These are phyloP conservation scores for Acinonyx jubatus DNA, from an alignment of 2,113 vertebrate species.

Conservation along the genomic window DNA sequence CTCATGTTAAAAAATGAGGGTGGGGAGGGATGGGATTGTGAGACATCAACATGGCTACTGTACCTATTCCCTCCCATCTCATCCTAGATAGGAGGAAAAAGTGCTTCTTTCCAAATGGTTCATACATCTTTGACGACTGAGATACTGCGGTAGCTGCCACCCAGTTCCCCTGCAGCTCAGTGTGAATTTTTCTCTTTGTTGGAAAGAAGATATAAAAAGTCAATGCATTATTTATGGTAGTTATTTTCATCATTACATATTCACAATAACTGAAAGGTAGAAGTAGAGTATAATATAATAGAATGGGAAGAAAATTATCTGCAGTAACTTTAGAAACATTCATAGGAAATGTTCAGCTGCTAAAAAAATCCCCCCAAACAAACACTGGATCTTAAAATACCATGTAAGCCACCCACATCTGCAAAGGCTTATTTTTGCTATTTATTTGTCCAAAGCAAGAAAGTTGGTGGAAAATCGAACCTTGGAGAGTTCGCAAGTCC, in stretches of 20 bases:
- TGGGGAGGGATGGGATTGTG: background rate
- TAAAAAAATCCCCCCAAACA: constrained; percentile 28
- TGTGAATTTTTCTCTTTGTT: constrained; percentile 74
- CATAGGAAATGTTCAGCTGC: constrained; percentile 63
- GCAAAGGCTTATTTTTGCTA: constrained; percentile 53
- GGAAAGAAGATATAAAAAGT: constrained; percentile 70
- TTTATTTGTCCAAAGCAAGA: constrained; percentile 58
- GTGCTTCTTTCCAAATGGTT: background rate
- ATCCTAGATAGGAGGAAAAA: background rate
- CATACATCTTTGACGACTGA: constrained; percentile 27
- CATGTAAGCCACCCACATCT: constrained; percentile 45
- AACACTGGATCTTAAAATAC: constrained; percentile 67
- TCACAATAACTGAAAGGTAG: constrained; percentile 75
- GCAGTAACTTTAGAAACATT: constrained; percentile 55
- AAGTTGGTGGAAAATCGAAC: background rate
- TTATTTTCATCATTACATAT: constrained; percentile 75
- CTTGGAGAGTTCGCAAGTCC: constrained; percentile 17
- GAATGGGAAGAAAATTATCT: constrained; percentile 57
- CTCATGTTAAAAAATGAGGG: background rate
- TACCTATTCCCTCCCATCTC: background rate
- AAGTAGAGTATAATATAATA: constrained; percentile 51
- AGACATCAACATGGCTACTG: background rate
- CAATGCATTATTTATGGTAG: constrained; percentile 72
- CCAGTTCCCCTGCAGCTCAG: constrained; percentile 50
- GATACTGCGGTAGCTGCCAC: constrained; percentile 34